phyloP scores from a whole-genome alignment of 2,113 vertebrate genomes.

The Ptilonorhynchus violaceus region DNA sequence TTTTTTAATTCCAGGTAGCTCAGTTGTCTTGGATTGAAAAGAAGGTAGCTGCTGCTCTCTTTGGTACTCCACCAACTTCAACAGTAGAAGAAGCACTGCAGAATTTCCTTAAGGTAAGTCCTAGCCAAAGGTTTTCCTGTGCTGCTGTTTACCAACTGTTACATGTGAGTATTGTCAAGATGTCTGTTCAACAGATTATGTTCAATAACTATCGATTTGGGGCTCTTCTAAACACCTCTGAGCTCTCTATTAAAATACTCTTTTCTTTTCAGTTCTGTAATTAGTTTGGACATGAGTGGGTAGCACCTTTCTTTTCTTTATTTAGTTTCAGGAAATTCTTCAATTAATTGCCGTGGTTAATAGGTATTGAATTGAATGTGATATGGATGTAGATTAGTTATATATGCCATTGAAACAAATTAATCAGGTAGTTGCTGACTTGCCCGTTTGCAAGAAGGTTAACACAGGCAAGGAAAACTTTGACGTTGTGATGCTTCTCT shows the following conservation, averaged over 20 bases:
- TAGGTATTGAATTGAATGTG: background rate
- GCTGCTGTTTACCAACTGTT: background rate
- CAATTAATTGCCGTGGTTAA: background rate
- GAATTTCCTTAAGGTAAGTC: conserved; percentile 88
- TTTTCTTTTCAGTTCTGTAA: background rate
- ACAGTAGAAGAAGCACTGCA: conserved; percentile 86
- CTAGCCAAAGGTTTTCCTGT: background rate
- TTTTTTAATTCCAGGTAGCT: conserved; percentile 76
- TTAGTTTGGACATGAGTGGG: background rate
- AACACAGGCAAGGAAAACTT: background rate
- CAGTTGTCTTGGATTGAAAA: conserved; percentile 95
- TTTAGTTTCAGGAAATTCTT: background rate
- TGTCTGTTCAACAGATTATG: background rate
- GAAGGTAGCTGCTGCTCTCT: conserved; percentile 90
- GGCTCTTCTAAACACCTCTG: background rate
- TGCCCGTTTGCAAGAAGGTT: background rate
- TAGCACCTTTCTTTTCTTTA: background rate
- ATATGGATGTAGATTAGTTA: background rate
- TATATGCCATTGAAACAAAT: background rate
- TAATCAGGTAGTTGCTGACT: background rate
- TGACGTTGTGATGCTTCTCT: background rate
- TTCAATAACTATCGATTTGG: background rate
- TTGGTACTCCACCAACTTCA: conserved; percentile 88
- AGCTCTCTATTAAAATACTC: background rate
- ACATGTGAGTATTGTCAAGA: background rate